Base-by-base conservation (phyloP, 2,113 vertebrate species). In the Pedionomus torquatus region DNA sequence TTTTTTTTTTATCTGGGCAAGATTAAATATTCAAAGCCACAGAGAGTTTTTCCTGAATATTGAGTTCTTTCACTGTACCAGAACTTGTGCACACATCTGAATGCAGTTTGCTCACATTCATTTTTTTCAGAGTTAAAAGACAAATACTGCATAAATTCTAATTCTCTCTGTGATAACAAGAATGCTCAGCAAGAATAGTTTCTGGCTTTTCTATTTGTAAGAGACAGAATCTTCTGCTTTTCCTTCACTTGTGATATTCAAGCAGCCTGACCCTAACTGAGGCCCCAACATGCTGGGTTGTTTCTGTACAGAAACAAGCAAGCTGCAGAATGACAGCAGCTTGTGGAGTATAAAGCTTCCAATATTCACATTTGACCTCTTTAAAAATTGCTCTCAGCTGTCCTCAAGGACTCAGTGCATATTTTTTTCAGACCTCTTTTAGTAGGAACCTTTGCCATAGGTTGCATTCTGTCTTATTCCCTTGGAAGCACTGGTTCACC, bases 61-160 rank as follows among this genome's bases (percentile, higher is more conserved):
- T 21, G 31, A 10, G 13, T 39, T 77, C 26, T 74, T 81, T 66
- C 63, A 1, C 2, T 49, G 2, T 58, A 58, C 77, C n/a, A 61
- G 63, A 86, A n/a, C 15, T 83, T 77, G 61, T 76, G 68, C 69
- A 28, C 49, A 77, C 31, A 77, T 88, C 54, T 90, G 76, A 92
- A 57, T 10, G 71, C 14, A 48, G 49, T 69, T 76, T 83, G 44
- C 51, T 52, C 26, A 49, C 79, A 64, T 24, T 5, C 14, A 8
- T 35, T 76, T 87, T 87, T 90, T 69, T 83, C 68, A 77, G 63
- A 39, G 48, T 90, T 57, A 70, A 69, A 93, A 93, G 89, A 63
- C 33, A 92, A 93, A 91, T 39, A 80, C 20, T 11, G 9, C 35
- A 72, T 16, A 52, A 91, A 81, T 52, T 77, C 30, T 74, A 87